Base-by-base conservation (phyloP, 2,888 invertebrate genomes). In the Orchesellides sinensis region DNA sequence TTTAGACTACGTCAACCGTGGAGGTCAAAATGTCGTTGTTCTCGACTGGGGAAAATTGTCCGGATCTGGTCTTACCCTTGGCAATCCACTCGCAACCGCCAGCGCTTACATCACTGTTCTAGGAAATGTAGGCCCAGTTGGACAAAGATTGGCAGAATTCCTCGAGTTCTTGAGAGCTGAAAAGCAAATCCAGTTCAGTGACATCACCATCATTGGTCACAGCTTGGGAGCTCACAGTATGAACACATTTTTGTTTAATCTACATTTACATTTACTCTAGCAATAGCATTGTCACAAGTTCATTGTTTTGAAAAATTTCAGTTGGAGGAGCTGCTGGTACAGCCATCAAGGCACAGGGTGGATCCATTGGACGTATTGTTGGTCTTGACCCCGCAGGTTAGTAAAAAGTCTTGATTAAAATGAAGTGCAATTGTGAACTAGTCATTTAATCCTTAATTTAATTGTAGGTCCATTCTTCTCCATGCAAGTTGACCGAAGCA, bases 151-250 rank as follows among this genome's bases (percentile, higher is more conserved):
- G 12, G 86, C 84, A 2, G 83, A 84, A 1, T 84, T 86, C 61
- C 17, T 83, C 8, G 21, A 84, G 2, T 84, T 86, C 25, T 49
- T 86, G 25, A 32, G 29, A 52, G 29, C 6, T 0, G 40, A 77
- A 21, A 83, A 83, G 29, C 45, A 74, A 0, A 72, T 86, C 17
- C 35, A 40, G 19, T 66, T 74, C n/a, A 40, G 23, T 14, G 59
- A 84, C 17, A 49, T 86, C 1, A 78, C 81, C 25, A 78, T 86
- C 23, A 68, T 86, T 12, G 81, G 86, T 0, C 81, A 81, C 61
- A 83, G 83, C 27, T 54, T 86, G 21, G 86, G 86, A 27, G 78
- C 84, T 35, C 86, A 86, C 52, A 82, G 83, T 84, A 80, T 40
- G 65, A 0, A 56, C 6, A 32, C 32, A 32, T 32, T 32, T 32